Evolutionary conservation across 2,888 invertebrate species (phyloP), one percentile per base, ranked within the genome.

Genomic region (Nephrotoma flavescens): DNA sequence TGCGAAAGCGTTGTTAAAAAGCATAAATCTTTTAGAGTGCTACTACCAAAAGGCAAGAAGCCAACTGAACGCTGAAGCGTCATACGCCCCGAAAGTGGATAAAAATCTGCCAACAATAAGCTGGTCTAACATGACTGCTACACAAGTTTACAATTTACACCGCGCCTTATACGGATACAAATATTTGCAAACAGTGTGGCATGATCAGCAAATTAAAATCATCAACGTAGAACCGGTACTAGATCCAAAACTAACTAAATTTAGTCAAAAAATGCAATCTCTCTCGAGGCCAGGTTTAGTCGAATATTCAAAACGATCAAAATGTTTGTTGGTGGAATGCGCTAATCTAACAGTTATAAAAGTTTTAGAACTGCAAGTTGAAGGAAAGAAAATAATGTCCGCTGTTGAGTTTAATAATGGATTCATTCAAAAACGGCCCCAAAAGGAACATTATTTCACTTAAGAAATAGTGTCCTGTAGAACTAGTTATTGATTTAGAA

Each of bases 371-470:
- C 88, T 97, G 87, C 93, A 94, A 89, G 91, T 97, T 87, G 92
- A 94, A 88, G 95, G 95, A 9, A 95, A 94, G 90, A 95, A 93
- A 90, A 92, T 93, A 89, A 96, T 98, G 94, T 93, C 93, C 86
- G 96, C 97, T 3, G 89, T 91, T 89, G 97, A 97, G 90, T 98
- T 98, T 92, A 94, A 94, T 91, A 97, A 97, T 92, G 98, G 98
- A 7, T 98, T 95, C 91, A 92, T 97, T 44, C 94, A 93, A 89
- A 95, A 95, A 92, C 89, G 90, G 84, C 89, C 91, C 89, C 88
- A 91, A 88, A 88, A 89, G 52, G 89, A 89, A 85, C 91, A 91
- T 90, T 92, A 89, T 89, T 91, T 92, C 91, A 4, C n/a, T 44
- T 85, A 90, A 89, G 89, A 91, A 12, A 42, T 84, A 84, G 11